Base-by-base conservation (phyloP, 2,113 vertebrate genomes). In the Furnarius figulus region DNA sequence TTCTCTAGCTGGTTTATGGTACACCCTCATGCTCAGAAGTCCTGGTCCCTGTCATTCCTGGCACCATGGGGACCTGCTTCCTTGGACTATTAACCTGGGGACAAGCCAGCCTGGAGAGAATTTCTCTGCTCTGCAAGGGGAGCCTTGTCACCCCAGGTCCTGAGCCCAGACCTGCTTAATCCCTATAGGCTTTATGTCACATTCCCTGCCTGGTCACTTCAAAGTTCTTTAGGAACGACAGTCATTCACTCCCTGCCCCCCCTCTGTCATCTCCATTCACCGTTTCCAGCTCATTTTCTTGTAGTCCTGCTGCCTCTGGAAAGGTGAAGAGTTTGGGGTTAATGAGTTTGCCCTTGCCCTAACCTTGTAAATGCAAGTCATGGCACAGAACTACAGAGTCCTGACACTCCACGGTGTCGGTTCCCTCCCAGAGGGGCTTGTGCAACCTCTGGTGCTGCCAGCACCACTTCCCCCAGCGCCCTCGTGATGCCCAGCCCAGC, bases 381-480 rank as follows among this genome's bases (percentile, higher is more conserved):
- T 0, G 0, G 44, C 17, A 13, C 39, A 46, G 56, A 1, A 0
- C 30, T 8, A 10, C 12, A 2, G 7, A 28, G 7, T 22, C 23
- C 40, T 39, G 42, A 27, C 0, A 2, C 24, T 75, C 10, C 3
- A 0, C 50, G 8, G 0, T 4, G 0, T 31, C 6, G 6, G 42
- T 72, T 68, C 35, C 82, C 47, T 65, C 56, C 42, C 7, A 4
- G 24, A 50, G 15, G 37, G 16, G 14, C 70, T 95, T 96, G 81
- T 89, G 92, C 87, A 94, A 94, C 47, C 65, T 79, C 63, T 0
- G 8, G 30, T 1, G 44, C 46, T 89, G 79, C 58, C 47, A 3
- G 76, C 2, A 2, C 42, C 83, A 58, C 87, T 94, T 96, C 93
- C 87, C 39, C 40, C 0, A 2, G 4, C 23, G 50, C 52, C 25